These are phyloP conservation scores for Sus cebifrons DNA, from an alignment of 2,797 vertebrate genomes.

Conservation along the genomic window DNA sequence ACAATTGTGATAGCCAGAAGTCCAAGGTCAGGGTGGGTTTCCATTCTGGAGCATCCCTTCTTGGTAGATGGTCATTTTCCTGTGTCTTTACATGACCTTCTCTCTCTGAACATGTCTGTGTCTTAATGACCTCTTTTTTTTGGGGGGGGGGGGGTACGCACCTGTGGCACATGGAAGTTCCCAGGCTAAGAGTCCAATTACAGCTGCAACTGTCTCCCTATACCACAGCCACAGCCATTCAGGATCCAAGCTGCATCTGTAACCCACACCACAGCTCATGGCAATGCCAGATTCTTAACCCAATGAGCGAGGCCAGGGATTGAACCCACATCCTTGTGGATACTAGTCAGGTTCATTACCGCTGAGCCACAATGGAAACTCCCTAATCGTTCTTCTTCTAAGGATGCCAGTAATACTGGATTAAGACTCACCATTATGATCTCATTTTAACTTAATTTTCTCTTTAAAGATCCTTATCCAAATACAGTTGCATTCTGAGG, in stretches of 20 bases:
- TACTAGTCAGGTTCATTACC: no score
- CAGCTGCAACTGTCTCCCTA: no score
- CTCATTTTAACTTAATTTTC: conserved; percentile 12
- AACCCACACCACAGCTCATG: no score
- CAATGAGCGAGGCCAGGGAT: no score
- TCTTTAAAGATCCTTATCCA: background rate
- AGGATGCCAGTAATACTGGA: background rate
- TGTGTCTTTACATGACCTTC: background rate
- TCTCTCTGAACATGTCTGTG: background rate
- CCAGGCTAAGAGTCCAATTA: no score
- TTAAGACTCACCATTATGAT: background rate
- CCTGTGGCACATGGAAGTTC: no score
- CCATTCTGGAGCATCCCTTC: background rate
- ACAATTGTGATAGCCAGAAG: background rate
- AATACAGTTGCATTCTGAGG: background rate
- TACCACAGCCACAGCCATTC: no score
- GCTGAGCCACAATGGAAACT: no score
- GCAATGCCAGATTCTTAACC: no score
- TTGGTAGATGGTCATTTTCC: background rate
- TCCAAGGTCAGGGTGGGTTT: background rate
- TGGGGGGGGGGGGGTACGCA: no score
- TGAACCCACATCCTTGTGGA: no score
- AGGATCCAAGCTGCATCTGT: no score
- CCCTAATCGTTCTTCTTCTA: background rate
- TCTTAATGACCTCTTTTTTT: background rate